Conservation (phyloP, 2,888 invertebrate species). For the Spodoptera picta region DNA sequence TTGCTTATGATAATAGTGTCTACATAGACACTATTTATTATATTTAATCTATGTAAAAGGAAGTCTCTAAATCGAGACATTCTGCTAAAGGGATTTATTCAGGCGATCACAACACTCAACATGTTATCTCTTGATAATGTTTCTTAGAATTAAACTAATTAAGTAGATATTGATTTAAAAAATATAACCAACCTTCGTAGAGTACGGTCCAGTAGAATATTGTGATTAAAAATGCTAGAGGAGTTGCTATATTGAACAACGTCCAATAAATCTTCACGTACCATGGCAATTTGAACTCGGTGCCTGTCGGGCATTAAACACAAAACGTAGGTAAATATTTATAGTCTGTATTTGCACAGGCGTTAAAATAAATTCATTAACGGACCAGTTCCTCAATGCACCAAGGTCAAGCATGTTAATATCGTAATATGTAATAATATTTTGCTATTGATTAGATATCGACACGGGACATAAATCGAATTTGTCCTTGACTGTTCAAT, state of each 20-base stretch:
- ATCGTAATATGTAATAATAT: too few species aligned
- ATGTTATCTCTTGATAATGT: too few species aligned
- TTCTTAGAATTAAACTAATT: not conserved
- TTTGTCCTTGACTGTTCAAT: not conserved
- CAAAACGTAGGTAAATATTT: conserved; percentile 20
- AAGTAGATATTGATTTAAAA: not conserved
- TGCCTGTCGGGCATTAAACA: conserved; percentile 66
- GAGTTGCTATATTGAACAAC: conserved; percentile 77
- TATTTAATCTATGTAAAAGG: too few species aligned
- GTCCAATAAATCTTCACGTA: conserved; percentile 83
- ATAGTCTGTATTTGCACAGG: not conserved
- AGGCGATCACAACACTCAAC: too few species aligned
- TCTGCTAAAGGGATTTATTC: too few species aligned
- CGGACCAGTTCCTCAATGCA: not conserved
- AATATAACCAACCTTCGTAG: conserved; percentile 69
- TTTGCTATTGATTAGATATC: too few species aligned
- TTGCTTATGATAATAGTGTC: too few species aligned
- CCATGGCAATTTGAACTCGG: conserved; percentile 78
- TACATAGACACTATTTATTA: too few species aligned
- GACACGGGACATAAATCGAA: too few species aligned
- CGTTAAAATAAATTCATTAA: not conserved
- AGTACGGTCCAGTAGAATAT: conserved; percentile 84
- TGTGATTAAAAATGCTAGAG: conserved; percentile 81
- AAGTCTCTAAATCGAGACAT: too few species aligned
- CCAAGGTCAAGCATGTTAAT: conserved; percentile 2